phyloP scores from a whole-genome alignment of 2,888 invertebrate species.

The Ophion slaviceki region DNA sequence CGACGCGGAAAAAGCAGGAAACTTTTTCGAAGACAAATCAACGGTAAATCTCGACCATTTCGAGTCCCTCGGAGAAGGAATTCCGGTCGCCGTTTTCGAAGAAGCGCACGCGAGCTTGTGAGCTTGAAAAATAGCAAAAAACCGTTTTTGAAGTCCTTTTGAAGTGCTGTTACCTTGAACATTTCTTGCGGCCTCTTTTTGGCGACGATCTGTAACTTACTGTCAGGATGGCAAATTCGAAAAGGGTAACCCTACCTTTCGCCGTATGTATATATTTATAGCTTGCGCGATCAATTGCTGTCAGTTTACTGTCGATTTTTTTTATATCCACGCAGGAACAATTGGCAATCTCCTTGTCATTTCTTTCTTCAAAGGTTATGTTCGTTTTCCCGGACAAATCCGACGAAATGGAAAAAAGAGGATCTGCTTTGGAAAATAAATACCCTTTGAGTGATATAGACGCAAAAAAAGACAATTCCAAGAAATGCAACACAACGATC shows the following conservation, averaged over 20 bases:
- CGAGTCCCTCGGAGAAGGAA: too few species aligned
- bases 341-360: constrained; percentile 12
- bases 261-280: not conserved
- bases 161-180: not conserved
- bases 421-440: not conserved
- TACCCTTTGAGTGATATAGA: not conserved
- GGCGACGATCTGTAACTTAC: not conserved
- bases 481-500: constrained; percentile 1
- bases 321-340: not conserved
- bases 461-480: not conserved
- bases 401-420: constrained; percentile 8
- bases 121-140: too few species aligned
- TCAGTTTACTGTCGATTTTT: not conserved
- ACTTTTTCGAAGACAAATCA: too few species aligned
- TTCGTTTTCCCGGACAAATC: not conserved
- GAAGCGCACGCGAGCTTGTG: too few species aligned
- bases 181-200: not conserved
- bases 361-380: constrained; percentile 33
- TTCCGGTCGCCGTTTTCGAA: too few species aligned
- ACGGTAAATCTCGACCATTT: too few species aligned
- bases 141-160: too few species aligned
- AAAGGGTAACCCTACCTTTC: not conserved
- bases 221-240: not conserved
- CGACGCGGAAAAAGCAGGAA: too few species aligned
- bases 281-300: not conserved